Percentiles rank a stretch among this genome's conserved stretches.
These are phyloP conservation scores for Athalia rosae DNA, from an alignment of 2,888 invertebrate species.

Conservation along the genomic window DNA sequence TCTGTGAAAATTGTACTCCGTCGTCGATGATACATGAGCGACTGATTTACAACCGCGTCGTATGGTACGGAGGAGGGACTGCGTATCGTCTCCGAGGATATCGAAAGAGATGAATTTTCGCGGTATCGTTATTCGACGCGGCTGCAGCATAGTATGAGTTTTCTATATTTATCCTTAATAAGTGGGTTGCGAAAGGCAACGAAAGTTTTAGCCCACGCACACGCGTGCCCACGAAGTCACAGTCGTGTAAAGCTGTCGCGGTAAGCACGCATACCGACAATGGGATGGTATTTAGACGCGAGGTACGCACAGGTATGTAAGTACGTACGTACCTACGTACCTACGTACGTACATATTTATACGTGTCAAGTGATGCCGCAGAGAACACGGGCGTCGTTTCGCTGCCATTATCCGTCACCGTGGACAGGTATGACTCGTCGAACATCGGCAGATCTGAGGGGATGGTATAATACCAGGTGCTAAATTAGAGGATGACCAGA, in stretches of 20 bases:
- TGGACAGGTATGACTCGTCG: constrained; percentile 24
- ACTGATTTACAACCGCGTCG: neutral
- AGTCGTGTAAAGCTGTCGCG: neutral
- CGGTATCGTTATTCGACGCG: constrained; percentile 18
- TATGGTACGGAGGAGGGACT: neutral
- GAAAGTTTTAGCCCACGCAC: constrained; percentile 41
- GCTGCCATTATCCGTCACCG: constrained; percentile 27
- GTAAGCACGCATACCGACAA: neutral
- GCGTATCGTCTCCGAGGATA: neutral
- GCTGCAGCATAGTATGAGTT: constrained; percentile 13
- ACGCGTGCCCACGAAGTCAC: constrained; percentile 38
- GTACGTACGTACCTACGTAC: too few relatives aligned
- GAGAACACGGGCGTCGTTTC: neutral
- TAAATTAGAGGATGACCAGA: constrained; percentile 25
- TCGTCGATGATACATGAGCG: too few relatives aligned
- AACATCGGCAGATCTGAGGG: constrained; percentile 1
- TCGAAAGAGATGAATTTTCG: constrained; percentile 18
- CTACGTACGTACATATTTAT: neutral
- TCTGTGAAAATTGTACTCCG: too few relatives aligned
- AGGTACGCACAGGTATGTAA: too few relatives aligned
- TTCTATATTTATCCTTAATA: constrained; percentile 39
- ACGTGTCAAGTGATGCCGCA: neutral
- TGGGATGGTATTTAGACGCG: too few relatives aligned
- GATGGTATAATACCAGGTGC: constrained; percentile 3
- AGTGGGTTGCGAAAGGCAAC: constrained; percentile 42